Conservation (phyloP, 2,113 vertebrate genomes). For the Pavo muticus region DNA sequence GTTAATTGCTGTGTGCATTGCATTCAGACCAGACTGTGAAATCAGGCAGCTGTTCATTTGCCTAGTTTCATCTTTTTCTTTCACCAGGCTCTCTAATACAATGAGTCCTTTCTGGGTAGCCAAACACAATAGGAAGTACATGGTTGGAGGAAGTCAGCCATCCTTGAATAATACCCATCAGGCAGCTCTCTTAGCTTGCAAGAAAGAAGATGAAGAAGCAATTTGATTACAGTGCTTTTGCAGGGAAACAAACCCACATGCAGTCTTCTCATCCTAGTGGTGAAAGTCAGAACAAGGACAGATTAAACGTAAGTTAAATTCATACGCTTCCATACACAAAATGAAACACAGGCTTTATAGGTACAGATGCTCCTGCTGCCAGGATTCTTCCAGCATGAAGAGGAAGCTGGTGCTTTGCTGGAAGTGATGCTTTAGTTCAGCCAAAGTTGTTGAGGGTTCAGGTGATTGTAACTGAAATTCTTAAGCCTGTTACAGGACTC, state of each 20-base stretch:
- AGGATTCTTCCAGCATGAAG: not conserved
- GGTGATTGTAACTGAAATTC: not conserved
- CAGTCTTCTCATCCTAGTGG: not conserved
- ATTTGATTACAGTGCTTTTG: slow-evolving; percentile 57
- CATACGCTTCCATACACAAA: not conserved
- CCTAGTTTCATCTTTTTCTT: slow-evolving; percentile 31
- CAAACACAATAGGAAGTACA: slow-evolving; percentile 42
- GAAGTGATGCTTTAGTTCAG: not conserved
- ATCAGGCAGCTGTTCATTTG: slow-evolving; percentile 35
- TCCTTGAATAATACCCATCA: slow-evolving; percentile 63
- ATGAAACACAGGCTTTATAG: not conserved
- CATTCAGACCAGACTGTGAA: slow-evolving; percentile 14
- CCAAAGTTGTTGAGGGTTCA: not conserved
- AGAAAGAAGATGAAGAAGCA: slow-evolving; percentile 49
- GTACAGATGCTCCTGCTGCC: not conserved
- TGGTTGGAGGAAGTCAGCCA: slow-evolving; percentile 42
- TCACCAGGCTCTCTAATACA: slow-evolving; percentile 3
- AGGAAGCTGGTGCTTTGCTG: not conserved
- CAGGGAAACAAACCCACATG: slow-evolving; percentile 49
- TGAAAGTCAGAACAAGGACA: slow-evolving; percentile 64
- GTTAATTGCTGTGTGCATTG: slow-evolving; percentile 19
- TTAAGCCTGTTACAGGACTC: not conserved
- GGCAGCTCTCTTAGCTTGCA: slow-evolving; percentile 47
- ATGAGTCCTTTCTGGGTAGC: slow-evolving; percentile 46
- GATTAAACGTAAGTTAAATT: slow-evolving; percentile 36